Conservation (phyloP, 2,113 vertebrate genomes). For the Bujurquina vittata region DNA sequence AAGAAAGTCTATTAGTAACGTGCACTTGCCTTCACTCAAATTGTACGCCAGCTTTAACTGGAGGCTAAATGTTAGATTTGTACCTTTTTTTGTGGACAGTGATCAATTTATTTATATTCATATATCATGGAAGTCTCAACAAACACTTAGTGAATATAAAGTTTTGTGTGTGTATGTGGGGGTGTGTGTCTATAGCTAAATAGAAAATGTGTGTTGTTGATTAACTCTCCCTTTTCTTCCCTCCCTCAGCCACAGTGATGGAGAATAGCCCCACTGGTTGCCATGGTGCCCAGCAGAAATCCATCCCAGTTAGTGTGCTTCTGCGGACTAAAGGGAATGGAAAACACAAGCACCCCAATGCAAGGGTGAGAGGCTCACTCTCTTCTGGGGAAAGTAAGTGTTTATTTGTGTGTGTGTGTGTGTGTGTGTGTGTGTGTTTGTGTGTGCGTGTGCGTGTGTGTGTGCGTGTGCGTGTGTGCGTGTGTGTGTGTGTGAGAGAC, state of each 20-base stretch:
- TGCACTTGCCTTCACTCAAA: neutral
- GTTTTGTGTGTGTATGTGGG: neutral
- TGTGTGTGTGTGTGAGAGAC: slow-evolving; percentile 1
- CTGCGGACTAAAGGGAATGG: slow-evolving; percentile 34
- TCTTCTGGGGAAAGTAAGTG: slow-evolving; percentile 58
- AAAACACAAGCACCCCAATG: slow-evolving; percentile 34
- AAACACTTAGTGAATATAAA: neutral
- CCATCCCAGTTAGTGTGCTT: slow-evolving; percentile 55
- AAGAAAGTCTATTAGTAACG: no score
- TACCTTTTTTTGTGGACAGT: no score
- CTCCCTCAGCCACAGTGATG: slow-evolving; percentile 20
- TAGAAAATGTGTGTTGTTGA: slow-evolving; percentile 55
- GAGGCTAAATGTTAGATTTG: neutral
- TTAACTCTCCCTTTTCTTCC: slow-evolving; percentile 39
- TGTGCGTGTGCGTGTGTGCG: neutral
- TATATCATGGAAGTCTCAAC: neutral
- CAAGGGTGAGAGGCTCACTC: slow-evolving; percentile 24
- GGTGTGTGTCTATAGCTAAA: slow-evolving; percentile 6
- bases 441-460: neutral
- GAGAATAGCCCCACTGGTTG: slow-evolving; percentile 65
- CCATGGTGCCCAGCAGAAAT: slow-evolving; percentile 69
- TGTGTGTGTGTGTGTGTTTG: neutral
- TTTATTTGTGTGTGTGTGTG: slow-evolving; percentile 12
- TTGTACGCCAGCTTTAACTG: neutral
- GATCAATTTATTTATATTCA: neutral